Conservation (phyloP, 2,888 invertebrate species). For the Oscheius sp. region DNA sequence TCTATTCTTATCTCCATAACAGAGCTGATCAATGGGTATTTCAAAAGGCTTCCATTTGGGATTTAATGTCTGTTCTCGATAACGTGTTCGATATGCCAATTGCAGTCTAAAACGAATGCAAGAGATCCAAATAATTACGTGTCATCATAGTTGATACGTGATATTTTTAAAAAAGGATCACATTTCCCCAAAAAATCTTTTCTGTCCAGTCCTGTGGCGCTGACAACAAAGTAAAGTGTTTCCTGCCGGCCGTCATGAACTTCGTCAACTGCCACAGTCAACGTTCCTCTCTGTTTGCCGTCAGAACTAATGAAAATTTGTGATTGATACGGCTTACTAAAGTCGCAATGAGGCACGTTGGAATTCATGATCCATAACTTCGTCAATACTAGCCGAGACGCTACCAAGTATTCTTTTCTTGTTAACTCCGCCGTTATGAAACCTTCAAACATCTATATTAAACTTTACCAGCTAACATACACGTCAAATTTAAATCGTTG, state of each 20-base stretch:
- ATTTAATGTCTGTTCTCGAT: slow-evolving; percentile 74
- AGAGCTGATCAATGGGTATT: slow-evolving; percentile 73
- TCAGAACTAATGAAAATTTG: slow-evolving; percentile 50
- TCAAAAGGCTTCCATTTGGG: slow-evolving; percentile 75
- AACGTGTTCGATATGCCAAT: slow-evolving; percentile 75
- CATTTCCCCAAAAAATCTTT: slow-evolving; percentile 75
- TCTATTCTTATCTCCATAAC: slow-evolving; percentile 75
- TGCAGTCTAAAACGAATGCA: slow-evolving; percentile 70
- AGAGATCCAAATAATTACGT: slow-evolving; percentile 65
- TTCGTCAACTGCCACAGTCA: slow-evolving; percentile 58
- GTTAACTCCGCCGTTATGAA: slow-evolving; percentile 35
- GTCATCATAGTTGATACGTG: slow-evolving; percentile 72
- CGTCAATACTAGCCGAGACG: slow-evolving; percentile 49
- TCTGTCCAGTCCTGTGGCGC: slow-evolving; percentile 71
- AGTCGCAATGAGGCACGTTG: slow-evolving; percentile 53
- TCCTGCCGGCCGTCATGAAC: slow-evolving; percentile 57
- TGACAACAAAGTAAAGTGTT: slow-evolving; percentile 57
- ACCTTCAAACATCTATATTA: slow-evolving; percentile 29
- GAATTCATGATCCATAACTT: slow-evolving; percentile 57
- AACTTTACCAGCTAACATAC: slow-evolving; percentile 42
- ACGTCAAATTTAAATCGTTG: slow-evolving; percentile 75
- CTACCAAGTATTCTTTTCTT: slow-evolving; percentile 35
- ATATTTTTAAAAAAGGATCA: slow-evolving; percentile 73
- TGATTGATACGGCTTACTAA: slow-evolving; percentile 33
- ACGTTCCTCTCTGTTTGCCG: slow-evolving; percentile 52